Base-by-base conservation (phyloP, 2,113 vertebrate genomes). In the Suricata suricatta region DNA sequence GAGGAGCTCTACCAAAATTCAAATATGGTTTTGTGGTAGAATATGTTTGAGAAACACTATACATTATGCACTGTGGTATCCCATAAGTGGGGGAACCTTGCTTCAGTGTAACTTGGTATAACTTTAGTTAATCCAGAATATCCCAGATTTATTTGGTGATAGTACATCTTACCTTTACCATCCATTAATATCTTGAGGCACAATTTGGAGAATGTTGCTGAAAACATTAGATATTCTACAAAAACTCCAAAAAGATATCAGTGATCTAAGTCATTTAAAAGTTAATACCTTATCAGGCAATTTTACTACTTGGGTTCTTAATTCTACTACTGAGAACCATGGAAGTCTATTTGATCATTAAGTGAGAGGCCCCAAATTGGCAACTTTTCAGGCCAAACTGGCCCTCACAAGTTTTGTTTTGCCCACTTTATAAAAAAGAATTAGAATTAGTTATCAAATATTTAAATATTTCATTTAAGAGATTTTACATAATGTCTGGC, bases 381-480 rank as follows among this genome's bases (percentile, higher is more conserved):
- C 50, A 92, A 92, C 60, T 90, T 77, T 50, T 52, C 17, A 82
- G 31, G 44, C n/a, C 85, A 81, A 85, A 93, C 0, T 27, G 72
- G 74, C 8, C 9, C n/a, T n/a, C 41, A 35, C 13, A 33, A 17
- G 35, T 29, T 95, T 88, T 52, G 50, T 69, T 79, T 89, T 86
- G 33, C 12, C 23, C 7, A 35, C 7, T 79, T 57, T 38, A 21
- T 80, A 27, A 63, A 60, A 63, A 60, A 90, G 47, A 41, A 82
- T 6, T 76, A 76, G 64, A 54, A 90, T 88, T 64, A 54, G 14
- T 9, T 84, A 52, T 47, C 41, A 91, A 31, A 96, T 17, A 82
- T 57, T 95, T 93, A 95, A 82, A 63, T 83, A 79, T 63, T 91
- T 96, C 52, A 90, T 41, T 77, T 27, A 87, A 74, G n/a, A 76